Base-by-base conservation (phyloP, 2,888 invertebrate genomes). In the Lymantria monacha region DNA sequence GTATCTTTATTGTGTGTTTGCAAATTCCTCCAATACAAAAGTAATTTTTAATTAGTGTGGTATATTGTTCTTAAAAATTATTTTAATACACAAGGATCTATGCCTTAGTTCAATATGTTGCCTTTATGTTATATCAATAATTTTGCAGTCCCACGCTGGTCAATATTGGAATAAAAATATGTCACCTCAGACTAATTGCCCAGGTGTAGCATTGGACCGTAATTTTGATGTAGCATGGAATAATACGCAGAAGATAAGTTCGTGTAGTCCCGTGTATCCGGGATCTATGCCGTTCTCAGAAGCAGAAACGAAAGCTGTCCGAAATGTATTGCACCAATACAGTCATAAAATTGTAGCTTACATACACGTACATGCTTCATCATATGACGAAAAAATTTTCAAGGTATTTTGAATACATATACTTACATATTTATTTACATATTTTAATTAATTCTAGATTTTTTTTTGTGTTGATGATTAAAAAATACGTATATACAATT, bases 221-320 rank as follows among this genome's bases (percentile, higher is more conserved):
- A 90, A 90, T 53, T 90, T 90, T 30, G 86, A 90, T 30, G 74
- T 90, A 7, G 72, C 74, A 0, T 88, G 87, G 87, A 81, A 80
- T 42, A 9, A 1, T 1, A 54, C 72, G 0, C 42, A 30, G 0
- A 13, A 43, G 0, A 46, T 70, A 1, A 81, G 70, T 40, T 76
- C 86, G 0, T 90, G 90, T 56, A 81, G 76, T 49, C 81, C 76
- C 43, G 57, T 73, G 1, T 90, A 79, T 53, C 85, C 87, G 1
- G 90, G 90, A 0, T 50, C 65, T 0, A 3, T 5, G 0, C 73
- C 89, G 0, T 88, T 90, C 61, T 84, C 88, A 0, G 90, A 89
- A 53, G 61, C 72, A 0, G 90, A 90, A 57, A 74, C 84, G 0
- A 74, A 61, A 36, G 84, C 82, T 0, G 61, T 90, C 8, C 69